Base-by-base conservation (phyloP, 2,888 invertebrate species). In the Odontothrips loti region DNA sequence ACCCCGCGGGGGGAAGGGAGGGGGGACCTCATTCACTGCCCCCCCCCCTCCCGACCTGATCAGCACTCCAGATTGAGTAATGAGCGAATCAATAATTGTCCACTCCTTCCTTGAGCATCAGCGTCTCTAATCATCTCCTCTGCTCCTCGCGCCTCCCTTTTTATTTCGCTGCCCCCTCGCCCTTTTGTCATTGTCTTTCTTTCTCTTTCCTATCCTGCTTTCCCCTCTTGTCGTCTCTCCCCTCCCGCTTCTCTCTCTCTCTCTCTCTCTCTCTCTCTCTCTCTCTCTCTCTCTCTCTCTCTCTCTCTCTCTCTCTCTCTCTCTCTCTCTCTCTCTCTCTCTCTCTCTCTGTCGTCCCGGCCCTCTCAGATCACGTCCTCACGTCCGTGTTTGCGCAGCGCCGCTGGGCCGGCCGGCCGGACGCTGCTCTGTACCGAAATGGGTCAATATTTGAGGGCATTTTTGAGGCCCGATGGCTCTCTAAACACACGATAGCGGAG, bases 31-130 rank as follows among this genome's bases (percentile, higher is more conserved):
- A 6, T 20, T 51, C 51, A 15, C 51, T 15, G 17, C 58, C 15
- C 58, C 58, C 0, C 58, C 58, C 58, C 58, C 58, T 12, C 58
- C 9, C 58, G n/a, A 1, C 12, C 23, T 68, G 23, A 68, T 68
- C 23, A 68, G n/a, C 27, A n/a, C n/a, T 27, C 27, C 68, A 75
- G 68, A 75, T 27, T 75, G 68, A 75, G 68, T 27, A 75, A 75
- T 75, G 68, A 75, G 68, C 68, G 12, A 75, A 75, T 75, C 68
- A 75, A 75, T 75, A 75, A 75, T 75, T 75, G 68, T 75, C 68
- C 27, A 58, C 58, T 58, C 58, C 58, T 58, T 20, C n/a, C n/a
- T n/a, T n/a, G n/a, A n/a, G n/a, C n/a, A n/a, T n/a, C 0, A 27
- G 68, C 23, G 68, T 75, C 68, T 23, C 68, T 75, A 10, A 6